Evolutionary conservation across 2,797 vertebrate genomes (phyloP).

Genomic region (Hemitrygon akajei): DNA sequence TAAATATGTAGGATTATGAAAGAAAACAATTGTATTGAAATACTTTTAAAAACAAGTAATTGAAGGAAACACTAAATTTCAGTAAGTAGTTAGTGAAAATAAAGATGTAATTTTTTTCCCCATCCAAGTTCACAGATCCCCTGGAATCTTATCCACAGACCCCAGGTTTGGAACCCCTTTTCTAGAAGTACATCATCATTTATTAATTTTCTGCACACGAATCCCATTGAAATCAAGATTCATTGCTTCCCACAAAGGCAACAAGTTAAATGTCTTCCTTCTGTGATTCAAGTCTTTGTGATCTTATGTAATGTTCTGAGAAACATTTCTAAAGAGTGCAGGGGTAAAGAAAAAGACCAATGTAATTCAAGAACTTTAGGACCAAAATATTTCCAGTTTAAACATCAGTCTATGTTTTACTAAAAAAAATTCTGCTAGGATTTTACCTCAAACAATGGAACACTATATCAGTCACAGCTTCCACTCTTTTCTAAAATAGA

Average conservation of each 20-base stretch:
- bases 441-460: background rate
- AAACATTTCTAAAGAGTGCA: background rate
- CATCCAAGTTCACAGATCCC: no score
- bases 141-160: no score
- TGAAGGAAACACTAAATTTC: no score
- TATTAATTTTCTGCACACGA: background rate
- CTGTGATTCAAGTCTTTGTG: background rate
- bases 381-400: background rate
- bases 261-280: background rate
- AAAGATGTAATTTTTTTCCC: no score
- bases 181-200: background rate
- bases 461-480: background rate
- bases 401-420: background rate
- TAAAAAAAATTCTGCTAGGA: background rate
- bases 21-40: no score
- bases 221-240: background rate
- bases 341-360: background rate
- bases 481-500: background rate
- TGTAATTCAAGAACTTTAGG: background rate
- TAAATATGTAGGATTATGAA: no score
- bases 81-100: no score
- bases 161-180: no score
- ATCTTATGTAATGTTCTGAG: background rate
- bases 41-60: no score
- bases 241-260: background rate